Base-by-base conservation (phyloP, 1,140 invertebrate genomes). In the Drosophila willistoni region DNA sequence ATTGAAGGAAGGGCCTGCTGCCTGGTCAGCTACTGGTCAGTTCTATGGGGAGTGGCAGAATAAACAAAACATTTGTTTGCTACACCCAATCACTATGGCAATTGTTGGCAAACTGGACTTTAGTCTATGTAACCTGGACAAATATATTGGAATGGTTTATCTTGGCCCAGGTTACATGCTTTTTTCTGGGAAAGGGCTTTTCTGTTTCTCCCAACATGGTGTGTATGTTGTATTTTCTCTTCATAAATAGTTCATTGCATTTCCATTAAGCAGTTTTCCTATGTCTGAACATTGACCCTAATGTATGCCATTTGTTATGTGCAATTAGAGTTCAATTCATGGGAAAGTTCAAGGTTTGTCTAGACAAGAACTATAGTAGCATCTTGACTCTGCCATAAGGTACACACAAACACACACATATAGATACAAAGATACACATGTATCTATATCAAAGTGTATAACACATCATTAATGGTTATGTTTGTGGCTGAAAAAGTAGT, bases 251-350 rank as follows among this genome's bases (percentile, higher is more conserved):
- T 74, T 85, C 47, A 85, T 77, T 77, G 73, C 73, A 68, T 61
- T 67, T 67, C 65, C 82, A 85, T 81, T 86, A 85, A 64, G 44
- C 51, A 22, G 34, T 29, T 60, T 67, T 54, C n/a, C 51, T 64
- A 59, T 57, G 67, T 39, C 56, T 57, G 68, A 71, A 81, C 67
- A 51, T 86, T 81, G 82, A 85, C 57, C 78, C 44, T 86, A 86
- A 85, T 85, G 78, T 71, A 68, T 68, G 78, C 75, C 71, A 86
- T 85, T 85, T 78, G 81, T 85, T 81, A 81, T 77, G 73, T 81
- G 74, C 78, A 86, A 81, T 86, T 85, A 86, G 70, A 85, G 82
- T 86, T 85, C 81, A 72, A 85, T 85, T 86, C 78, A 85, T 44
- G 54, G 7, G 42, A 47, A 60, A 68, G 78, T 85, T 85, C 81